Evolutionary conservation across 1,140 invertebrate genomes (phyloP).

Genomic region (Pseudomyrmex sp.): DNA sequence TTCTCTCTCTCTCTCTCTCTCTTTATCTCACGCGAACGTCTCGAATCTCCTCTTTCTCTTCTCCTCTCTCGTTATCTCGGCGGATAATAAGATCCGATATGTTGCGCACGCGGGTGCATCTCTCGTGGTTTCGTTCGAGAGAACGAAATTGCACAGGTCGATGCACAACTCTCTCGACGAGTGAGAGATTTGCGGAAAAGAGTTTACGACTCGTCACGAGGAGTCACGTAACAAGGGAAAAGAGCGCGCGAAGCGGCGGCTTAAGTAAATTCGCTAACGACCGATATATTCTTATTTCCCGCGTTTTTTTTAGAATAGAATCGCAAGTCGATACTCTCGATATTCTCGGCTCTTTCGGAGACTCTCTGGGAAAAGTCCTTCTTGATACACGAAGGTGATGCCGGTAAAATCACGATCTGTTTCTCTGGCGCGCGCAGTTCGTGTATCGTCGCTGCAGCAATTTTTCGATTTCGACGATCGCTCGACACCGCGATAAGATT

Average conservation of each 20-base stretch:
- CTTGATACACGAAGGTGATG: background rate
- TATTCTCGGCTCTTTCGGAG: no score
- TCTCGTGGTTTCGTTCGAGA: background rate
- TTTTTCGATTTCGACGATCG: background rate
- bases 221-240: background rate
- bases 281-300: background rate
- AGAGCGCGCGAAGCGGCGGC: no score
- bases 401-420: slow-evolving; percentile 12
- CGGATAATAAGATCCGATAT: slow-evolving; percentile 15
- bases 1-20: slow-evolving; percentile 6
- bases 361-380: no score
- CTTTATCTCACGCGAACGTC: slow-evolving; percentile 29
- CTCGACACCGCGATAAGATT: background rate
- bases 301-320: slow-evolving; percentile 4
- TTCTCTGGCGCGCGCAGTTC: no score
- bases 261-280: slow-evolving; percentile 45
- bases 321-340: slow-evolving; percentile 12
- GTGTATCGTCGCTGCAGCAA: no score
- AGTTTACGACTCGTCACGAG: no score
- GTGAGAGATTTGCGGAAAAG: background rate
- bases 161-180: background rate
- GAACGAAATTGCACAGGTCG: slow-evolving; percentile 12
- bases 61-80: background rate
- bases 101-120: background rate
- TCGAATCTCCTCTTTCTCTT: background rate